phyloP scores from a whole-genome alignment of 2,888 invertebrate genomes.

The Leptinotarsa haldemani region DNA sequence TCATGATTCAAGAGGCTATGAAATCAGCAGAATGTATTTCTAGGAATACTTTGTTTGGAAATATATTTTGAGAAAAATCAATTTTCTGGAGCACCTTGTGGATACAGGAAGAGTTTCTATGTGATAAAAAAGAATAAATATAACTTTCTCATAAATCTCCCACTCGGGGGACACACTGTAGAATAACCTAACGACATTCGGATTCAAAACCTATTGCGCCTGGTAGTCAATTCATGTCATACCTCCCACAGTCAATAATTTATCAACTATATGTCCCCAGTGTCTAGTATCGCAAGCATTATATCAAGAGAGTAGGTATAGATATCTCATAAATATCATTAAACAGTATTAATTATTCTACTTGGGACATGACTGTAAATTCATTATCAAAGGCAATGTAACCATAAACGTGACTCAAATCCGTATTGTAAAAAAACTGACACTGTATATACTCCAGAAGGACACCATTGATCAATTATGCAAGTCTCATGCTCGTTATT shows the following conservation, averaged over 20 bases:
- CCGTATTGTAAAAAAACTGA: neutral
- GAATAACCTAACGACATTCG: too few species aligned
- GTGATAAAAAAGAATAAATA: too few species aligned
- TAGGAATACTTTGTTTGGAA: too few species aligned
- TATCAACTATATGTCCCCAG: neutral
- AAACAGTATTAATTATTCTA: neutral
- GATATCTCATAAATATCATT: neutral
- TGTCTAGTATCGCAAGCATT: neutral
- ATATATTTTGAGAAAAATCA: too few species aligned
- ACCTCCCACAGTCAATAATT: neutral
- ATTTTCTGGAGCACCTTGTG: too few species aligned
- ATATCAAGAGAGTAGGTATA: neutral
- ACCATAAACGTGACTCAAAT: neutral
- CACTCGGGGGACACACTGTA: too few species aligned
- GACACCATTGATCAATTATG: constrained; percentile 10
- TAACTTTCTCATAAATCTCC: too few species aligned
- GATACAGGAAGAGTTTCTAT: too few species aligned
- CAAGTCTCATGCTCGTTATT: neutral
- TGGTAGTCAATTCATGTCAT: neutral
- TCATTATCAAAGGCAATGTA: neutral
- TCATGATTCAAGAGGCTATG: too few species aligned
- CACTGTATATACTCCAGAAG: neutral
- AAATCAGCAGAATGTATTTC: too few species aligned
- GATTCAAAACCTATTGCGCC: neutral
- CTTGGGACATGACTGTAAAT: neutral